Conservation (phyloP, 92 coral and sea anemone species). For the Paramuricea clavata region DNA sequence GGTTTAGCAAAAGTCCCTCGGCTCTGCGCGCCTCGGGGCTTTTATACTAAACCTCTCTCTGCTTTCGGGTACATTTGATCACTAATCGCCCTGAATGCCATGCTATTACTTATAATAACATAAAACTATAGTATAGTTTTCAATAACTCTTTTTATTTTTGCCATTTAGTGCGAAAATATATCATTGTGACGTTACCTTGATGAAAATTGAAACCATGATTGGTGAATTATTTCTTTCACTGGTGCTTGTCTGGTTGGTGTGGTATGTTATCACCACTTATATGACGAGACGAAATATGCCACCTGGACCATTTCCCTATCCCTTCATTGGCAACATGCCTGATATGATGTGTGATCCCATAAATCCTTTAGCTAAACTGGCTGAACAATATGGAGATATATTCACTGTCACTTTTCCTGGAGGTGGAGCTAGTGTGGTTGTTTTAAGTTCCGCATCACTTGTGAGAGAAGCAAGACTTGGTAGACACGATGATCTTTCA, state of each 20-base stretch:
- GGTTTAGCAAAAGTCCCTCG: too few relatives aligned
- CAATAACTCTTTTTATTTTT: too few relatives aligned
- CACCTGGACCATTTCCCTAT: conserved; percentile 70
- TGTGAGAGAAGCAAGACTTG: conserved; percentile 57
- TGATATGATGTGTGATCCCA: conserved; percentile 24
- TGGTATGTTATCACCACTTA: not conserved
- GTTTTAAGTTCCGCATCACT: conserved; percentile 48
- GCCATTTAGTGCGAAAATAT: too few relatives aligned
- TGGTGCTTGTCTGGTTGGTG: not conserved
- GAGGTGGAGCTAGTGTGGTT: conserved; percentile 44
- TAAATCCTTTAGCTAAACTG: conserved; percentile 27
- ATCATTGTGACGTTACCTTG: too few relatives aligned
- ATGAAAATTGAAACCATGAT: too few relatives aligned
- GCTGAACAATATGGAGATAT: conserved; percentile 50
- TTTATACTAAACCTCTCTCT: too few relatives aligned
- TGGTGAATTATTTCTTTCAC: not conserved
- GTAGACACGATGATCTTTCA: conserved; percentile 45
- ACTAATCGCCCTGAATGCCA: too few relatives aligned
- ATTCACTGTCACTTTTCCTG: too few relatives aligned
- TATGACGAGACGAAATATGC: conserved; percentile 2
- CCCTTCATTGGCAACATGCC: conserved; percentile 64
- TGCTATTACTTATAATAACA: too few relatives aligned
- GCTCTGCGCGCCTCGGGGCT: too few relatives aligned
- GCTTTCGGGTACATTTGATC: too few relatives aligned
- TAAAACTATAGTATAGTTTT: too few relatives aligned